Evolutionary conservation across 1,140 invertebrate genomes (phyloP).

Genomic region (Brachionus plicatilis): DNA sequence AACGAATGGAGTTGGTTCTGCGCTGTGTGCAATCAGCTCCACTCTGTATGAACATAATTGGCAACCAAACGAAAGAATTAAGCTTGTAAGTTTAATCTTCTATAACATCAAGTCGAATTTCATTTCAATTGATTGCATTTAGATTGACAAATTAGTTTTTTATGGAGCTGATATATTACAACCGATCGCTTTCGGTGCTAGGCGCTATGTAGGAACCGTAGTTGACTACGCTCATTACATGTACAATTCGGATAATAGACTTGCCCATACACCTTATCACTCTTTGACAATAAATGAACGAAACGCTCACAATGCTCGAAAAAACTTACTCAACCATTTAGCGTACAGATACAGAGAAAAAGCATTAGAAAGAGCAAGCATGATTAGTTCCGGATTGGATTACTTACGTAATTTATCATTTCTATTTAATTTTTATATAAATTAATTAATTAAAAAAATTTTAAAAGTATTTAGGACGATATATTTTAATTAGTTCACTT

Average conservation of each 20-base stretch:
- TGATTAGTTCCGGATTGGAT: neutral
- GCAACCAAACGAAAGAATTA: constrained; percentile 45
- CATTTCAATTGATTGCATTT: neutral
- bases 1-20: constrained; percentile 53
- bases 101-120: neutral
- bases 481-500: too few relatives aligned
- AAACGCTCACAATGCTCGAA: constrained; percentile 52
- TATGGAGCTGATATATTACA: constrained; percentile 51
- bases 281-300: constrained; percentile 52
- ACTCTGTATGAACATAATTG: constrained; percentile 52
- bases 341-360: constrained; percentile 48
- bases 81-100: constrained; percentile 46
- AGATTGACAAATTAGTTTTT: constrained; percentile 53
- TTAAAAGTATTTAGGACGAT: neutral
- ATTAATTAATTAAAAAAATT: neutral
- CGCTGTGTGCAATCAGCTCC: constrained; percentile 51
- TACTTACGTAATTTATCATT: neutral
- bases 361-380: constrained; percentile 45
- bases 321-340: constrained; percentile 49
- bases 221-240: constrained; percentile 56
- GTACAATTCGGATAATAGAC: constrained; percentile 49
- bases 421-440: neutral
- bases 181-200: constrained; percentile 51
- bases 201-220: constrained; percentile 49
- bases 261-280: constrained; percentile 55